A percentile compares a stretch with the other conserved stretches of the same genome.
Evolutionary conservation across 2,888 invertebrate species (phyloP).

Genomic region (Dysmachus trigonus): DNA sequence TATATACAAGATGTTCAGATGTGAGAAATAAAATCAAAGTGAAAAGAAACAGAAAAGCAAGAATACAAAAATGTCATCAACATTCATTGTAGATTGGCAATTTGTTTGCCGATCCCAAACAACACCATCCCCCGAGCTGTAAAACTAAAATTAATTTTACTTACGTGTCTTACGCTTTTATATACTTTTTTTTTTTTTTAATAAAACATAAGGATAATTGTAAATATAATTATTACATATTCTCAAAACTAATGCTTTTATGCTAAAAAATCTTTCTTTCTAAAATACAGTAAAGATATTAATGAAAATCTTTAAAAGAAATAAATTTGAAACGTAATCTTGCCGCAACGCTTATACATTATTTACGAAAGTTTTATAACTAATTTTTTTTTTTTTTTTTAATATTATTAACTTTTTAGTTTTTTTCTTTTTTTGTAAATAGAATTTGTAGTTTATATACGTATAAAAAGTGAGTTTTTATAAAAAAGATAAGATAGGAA

Average conservation of each 20-base stretch:
- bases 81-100: conserved; percentile 45
- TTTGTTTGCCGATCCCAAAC: conserved; percentile 38
- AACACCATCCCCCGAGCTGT: conserved; percentile 34
- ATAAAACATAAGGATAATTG: conserved; percentile 1
- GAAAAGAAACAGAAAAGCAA: background rate
- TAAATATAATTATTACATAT: conserved; percentile 8
- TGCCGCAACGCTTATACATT: conserved; percentile 28
- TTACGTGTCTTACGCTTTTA: conserved; percentile 9
- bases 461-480: conserved; percentile 50
- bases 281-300: background rate
- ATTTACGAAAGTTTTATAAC: background rate
- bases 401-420: conserved; percentile 12
- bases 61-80: conserved; percentile 40
- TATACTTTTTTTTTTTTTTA: conserved; percentile 3
- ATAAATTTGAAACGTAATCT: background rate
- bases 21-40: background rate
- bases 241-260: conserved; percentile 1
- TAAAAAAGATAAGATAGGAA: conserved; percentile 51
- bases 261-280: background rate
- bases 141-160: conserved; percentile 14
- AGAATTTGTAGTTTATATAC: conserved; percentile 40
- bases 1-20: conserved; percentile 1
- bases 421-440: conserved; percentile 44
- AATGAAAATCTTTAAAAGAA: background rate
- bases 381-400: background rate